phyloP scores from a whole-genome alignment of 2,113 vertebrate species.

The Arothron firmamentum region DNA sequence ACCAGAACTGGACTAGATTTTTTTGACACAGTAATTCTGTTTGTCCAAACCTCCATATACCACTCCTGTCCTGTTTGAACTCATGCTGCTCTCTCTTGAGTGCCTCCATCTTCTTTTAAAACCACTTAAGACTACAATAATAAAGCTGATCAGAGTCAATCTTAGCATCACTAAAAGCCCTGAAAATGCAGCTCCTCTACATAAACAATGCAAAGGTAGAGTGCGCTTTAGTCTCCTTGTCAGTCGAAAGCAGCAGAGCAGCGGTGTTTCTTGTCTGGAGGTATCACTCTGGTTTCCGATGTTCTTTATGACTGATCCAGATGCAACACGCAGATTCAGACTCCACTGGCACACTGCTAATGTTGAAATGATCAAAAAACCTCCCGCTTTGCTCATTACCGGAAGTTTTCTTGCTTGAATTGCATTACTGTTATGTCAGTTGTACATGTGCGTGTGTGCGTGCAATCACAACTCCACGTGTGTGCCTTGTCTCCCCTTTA shows the following conservation, averaged over 20 bases:
- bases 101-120: too few relatives aligned
- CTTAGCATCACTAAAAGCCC: too few relatives aligned
- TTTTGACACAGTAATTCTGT: too few relatives aligned
- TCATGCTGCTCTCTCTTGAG: not conserved
- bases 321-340: not conserved
- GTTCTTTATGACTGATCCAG: conserved; percentile 26
- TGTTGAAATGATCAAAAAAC: conserved; percentile 20
- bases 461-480: not conserved
- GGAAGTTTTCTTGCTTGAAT: conserved; percentile 11
- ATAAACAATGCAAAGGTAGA: not conserved
- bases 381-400: conserved; percentile 19
- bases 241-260: conserved; percentile 1
- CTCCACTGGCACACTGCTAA: conserved; percentile 20
- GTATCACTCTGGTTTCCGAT: conserved; percentile 32
- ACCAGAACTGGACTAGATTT: not conserved
- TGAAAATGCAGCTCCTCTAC: too few relatives aligned
- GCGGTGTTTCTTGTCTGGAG: conserved; percentile 21
- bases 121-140: too few relatives aligned
- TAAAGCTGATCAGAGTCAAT: too few relatives aligned
- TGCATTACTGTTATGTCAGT: conserved; percentile 14
- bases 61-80: not conserved
- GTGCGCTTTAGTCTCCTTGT: too few relatives aligned
- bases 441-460: conserved; percentile 3
- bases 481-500: conserved; percentile 2
- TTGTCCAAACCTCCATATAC: not conserved